These are phyloP conservation scores for Rotaria sp. DNA, from an alignment of 2,888 invertebrate species.

Conservation along the genomic window DNA sequence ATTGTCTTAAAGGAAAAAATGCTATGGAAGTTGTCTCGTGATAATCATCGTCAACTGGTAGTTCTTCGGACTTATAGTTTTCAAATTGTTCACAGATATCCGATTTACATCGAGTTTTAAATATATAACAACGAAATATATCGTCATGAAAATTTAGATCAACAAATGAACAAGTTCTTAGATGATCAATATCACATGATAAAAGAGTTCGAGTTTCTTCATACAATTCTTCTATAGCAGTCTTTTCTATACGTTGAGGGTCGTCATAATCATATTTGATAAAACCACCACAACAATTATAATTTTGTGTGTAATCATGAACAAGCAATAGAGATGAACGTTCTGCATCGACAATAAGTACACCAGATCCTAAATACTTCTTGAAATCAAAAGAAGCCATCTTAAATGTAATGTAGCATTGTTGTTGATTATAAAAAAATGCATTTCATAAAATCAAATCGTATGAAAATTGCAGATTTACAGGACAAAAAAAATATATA, in stretches of 20 bases:
- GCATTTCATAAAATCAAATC: too few species aligned
- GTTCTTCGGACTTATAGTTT: background rate
- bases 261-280: background rate
- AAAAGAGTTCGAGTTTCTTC: background rate
- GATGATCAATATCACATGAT: background rate
- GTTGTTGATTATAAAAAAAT: too few species aligned
- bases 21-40: background rate
- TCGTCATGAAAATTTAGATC: background rate
- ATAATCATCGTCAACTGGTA: background rate
- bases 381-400: background rate
- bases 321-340: background rate
- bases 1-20: background rate
- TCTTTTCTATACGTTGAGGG: background rate
- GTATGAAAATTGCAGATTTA: too few species aligned
- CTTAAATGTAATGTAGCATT: background rate
- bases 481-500: too few species aligned
- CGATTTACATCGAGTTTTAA: background rate
- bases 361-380: background rate
- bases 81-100: background rate
- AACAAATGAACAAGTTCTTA: background rate
- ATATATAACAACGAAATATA: constrained; percentile 21
- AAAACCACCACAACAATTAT: constrained; percentile 4
- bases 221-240: background rate
- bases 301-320: background rate
- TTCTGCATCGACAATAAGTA: background rate